Conservation (phyloP, 1,140 invertebrate species). For the Drosophila guanche region DNA sequence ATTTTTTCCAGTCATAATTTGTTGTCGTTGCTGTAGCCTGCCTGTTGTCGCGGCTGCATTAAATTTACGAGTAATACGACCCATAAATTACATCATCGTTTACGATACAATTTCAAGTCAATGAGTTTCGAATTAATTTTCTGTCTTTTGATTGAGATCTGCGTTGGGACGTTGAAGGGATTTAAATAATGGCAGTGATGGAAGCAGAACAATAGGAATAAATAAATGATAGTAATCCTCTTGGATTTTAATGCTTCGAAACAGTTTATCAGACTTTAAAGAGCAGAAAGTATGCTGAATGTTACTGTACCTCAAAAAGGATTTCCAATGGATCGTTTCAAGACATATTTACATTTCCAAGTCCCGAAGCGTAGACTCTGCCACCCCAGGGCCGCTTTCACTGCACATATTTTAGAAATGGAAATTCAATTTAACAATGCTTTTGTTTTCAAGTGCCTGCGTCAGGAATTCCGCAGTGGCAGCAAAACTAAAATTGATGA, state of each 20-base stretch:
- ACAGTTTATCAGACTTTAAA: too few species aligned
- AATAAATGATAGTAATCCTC: too few species aligned
- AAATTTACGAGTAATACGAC: conserved; percentile 64
- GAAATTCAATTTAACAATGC: conserved; percentile 45
- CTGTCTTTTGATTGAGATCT: conserved; percentile 39
- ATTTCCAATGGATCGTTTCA: too few species aligned
- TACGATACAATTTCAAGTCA: conserved; percentile 39
- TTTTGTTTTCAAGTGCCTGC: conserved; percentile 67
- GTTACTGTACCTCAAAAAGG: too few species aligned
- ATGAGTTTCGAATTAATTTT: conserved; percentile 54
- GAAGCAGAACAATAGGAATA: too few species aligned
- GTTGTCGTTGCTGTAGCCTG: conserved; percentile 16
- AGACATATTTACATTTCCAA: too few species aligned
- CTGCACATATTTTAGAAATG: conserved; percentile 34
- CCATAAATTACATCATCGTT: conserved; percentile 79
- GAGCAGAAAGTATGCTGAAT: too few species aligned
- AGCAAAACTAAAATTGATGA: conserved; percentile 73
- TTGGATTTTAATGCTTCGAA: too few species aligned
- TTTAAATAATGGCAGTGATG: too few species aligned
- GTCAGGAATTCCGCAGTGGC: conserved; percentile 57
- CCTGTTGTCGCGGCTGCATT: conserved; percentile 40
- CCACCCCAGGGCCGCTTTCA: background rate
- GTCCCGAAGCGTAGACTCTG: too few species aligned
- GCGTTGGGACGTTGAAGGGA: conserved; percentile 6
- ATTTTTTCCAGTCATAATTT: conserved; percentile 47